Evolutionary conservation across 2,888 invertebrate genomes (phyloP).

Genomic region (Fabriciana adippe): DNA sequence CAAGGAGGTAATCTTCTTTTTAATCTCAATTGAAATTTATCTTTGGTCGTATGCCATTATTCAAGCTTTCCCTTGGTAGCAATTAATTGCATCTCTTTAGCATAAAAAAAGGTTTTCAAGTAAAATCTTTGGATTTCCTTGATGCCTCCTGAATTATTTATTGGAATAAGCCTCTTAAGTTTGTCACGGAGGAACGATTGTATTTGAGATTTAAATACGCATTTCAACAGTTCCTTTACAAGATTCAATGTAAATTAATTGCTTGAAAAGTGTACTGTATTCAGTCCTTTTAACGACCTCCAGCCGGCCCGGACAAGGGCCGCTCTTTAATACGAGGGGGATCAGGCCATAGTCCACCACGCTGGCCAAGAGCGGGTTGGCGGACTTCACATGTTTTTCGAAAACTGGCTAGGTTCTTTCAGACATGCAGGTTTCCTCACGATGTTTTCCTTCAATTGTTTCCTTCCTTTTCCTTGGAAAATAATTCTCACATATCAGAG

Average conservation of each 20-base stretch:
- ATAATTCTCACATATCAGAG: no score
- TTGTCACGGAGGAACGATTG: conserved; percentile 47
- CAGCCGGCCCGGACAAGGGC: no score
- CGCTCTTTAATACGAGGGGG: no score
- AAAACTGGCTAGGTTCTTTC: no score
- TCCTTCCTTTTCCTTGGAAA: no score
- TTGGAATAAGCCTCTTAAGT: conserved; percentile 56
- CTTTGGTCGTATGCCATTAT: conserved; percentile 7
- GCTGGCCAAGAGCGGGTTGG: no score
- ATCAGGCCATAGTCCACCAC: no score
- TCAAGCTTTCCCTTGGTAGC: conserved; percentile 40
- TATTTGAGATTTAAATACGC: conserved; percentile 41
- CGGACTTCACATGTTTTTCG: no score
- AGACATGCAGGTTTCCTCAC: no score
- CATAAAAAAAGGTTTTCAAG: conserved; percentile 57
- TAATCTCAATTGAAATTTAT: conserved; percentile 9
- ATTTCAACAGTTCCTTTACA: conserved; percentile 20
- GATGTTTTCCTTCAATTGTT: no score
- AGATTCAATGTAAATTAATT: conserved; percentile 21
- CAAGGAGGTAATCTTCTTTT: conserved; percentile 5
- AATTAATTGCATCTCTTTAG: conserved; percentile 51
- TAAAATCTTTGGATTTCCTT: conserved; percentile 60
- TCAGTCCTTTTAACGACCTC: no score
- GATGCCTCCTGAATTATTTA: conserved; percentile 67
- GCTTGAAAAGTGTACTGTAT: neutral